phyloP scores from a whole-genome alignment of 2,797 vertebrate genomes.

The Epinephelus malabaricus region DNA sequence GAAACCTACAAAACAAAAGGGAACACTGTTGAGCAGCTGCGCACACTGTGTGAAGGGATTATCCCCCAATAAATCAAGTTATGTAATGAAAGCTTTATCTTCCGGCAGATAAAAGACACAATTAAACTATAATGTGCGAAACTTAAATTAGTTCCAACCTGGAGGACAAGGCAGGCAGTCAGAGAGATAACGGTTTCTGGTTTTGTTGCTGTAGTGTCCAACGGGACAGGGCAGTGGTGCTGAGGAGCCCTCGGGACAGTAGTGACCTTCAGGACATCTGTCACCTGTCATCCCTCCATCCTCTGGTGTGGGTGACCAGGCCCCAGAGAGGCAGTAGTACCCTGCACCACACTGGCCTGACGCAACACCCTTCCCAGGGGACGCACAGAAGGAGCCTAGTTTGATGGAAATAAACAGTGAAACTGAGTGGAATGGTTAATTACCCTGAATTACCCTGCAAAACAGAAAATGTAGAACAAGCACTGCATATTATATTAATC shows the following conservation, averaged over 20 bases:
- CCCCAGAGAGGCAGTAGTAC: constrained; percentile 86
- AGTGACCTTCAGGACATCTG: constrained; percentile 88
- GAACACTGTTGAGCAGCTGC: constrained; percentile 1
- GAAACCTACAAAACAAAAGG: constrained; percentile 83
- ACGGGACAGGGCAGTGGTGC: constrained; percentile 85
- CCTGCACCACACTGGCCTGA: constrained; percentile 87
- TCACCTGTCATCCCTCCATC: constrained; percentile 82
- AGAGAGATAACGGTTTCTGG: constrained; percentile 79
- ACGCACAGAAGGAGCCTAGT: constrained; percentile 88
- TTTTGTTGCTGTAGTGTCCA: constrained; percentile 88
- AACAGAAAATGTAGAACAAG: neutral
- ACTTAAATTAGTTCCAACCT: constrained; percentile 78
- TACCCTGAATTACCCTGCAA: neutral
- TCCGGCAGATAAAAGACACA: constrained; percentile 10
- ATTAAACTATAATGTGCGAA: neutral
- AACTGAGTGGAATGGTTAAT: constrained; percentile 13
- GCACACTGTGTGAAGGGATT: neutral
- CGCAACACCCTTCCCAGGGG: constrained; percentile 76
- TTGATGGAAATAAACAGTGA: constrained; percentile 4
- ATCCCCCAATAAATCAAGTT: constrained; percentile 21
- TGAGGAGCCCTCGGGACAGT: constrained; percentile 87
- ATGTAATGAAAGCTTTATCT: constrained; percentile 20
- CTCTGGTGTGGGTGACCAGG: constrained; percentile 79
- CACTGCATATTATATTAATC: neutral
- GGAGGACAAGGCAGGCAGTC: constrained; percentile 88